These are phyloP conservation scores for Liparis tanakae DNA, from an alignment of 2,797 vertebrate genomes.

Conservation along the genomic window DNA sequence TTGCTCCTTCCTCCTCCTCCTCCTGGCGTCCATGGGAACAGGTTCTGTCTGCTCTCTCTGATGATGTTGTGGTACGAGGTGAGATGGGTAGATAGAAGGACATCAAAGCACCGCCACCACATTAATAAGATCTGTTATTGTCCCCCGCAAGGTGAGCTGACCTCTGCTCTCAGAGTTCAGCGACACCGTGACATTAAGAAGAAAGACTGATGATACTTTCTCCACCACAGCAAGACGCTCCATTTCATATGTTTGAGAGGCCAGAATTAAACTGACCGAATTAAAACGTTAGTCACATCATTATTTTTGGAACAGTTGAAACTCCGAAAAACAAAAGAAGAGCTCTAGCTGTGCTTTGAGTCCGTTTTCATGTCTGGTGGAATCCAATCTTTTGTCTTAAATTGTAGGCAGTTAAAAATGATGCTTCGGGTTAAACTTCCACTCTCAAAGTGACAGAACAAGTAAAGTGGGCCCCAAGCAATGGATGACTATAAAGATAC, in stretches of 20 bases:
- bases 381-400: conserved; percentile 30
- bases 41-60: too few relatives aligned
- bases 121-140: too few relatives aligned
- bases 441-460: conserved; percentile 29
- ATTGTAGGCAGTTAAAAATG: conserved; percentile 29
- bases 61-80: too few relatives aligned
- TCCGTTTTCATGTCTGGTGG: conserved; percentile 16
- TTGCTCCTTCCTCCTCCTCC: too few relatives aligned
- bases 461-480: conserved; percentile 26
- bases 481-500: conserved; percentile 28
- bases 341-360: conserved; percentile 29
- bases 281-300: conserved; percentile 10
- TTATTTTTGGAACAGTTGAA: conserved; percentile 9
- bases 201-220: too few relatives aligned
- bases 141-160: too few relatives aligned
- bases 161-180: too few relatives aligned
- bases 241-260: neutral
- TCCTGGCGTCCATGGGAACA: too few relatives aligned
- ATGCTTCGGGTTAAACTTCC: conserved; percentile 22
- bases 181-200: too few relatives aligned
- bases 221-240: neutral
- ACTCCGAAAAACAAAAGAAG: neutral
- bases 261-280: neutral
- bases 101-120: too few relatives aligned
- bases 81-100: too few relatives aligned